Evolutionary conservation across 2,888 invertebrate species (phyloP), one percentile per base, ranked within the genome.

Genomic region (Drosophila suboccidentalis): DNA sequence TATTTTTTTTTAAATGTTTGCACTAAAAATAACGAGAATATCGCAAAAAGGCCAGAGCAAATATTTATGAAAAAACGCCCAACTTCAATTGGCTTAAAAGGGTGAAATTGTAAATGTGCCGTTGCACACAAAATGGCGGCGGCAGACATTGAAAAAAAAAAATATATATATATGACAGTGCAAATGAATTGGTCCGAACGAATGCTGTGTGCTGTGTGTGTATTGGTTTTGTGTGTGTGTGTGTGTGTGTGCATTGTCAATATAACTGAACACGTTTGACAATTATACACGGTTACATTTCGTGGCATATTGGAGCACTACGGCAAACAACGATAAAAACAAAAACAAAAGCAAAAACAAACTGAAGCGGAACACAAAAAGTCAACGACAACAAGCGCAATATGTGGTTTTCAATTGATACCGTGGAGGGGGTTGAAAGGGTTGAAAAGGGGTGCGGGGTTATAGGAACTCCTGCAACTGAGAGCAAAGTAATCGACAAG

Each of bases 251-350:
- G 69, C 59, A 74, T 46, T 72, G 79, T 77, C 78, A 71, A 76
- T 82, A 85, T 79, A 72, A 66, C 78, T 70, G 82, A 84, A 89
- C 85, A 85, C 87, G 86, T 87, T 89, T 85, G 88, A 89, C 86
- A 86, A 86, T 86, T 89, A 86, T 87, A 82, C 88, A 85, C 78
- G 88, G 75, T 75, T 86, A 82, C 82, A 87, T 87, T 82, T 86
- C 75, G 78, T 77, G 80, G 79, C 80, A 82, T 85, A 85, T 89
- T 89, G 85, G 65, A 65, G 86, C 73, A 82, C 62, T 81, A 75
- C 67, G 17, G 67, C 83, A 88, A 85, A 82, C 71, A 85, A 39
- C 38, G 69, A 43, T 43, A 6, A 41, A 29, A 58, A 43, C 50
- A 22, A 26, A 22, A 22, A 4, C 4, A 22, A 22, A 26, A 26